phyloP scores from a whole-genome alignment of 2,888 invertebrate genomes.

The Thecocarcelia acutangulata region DNA sequence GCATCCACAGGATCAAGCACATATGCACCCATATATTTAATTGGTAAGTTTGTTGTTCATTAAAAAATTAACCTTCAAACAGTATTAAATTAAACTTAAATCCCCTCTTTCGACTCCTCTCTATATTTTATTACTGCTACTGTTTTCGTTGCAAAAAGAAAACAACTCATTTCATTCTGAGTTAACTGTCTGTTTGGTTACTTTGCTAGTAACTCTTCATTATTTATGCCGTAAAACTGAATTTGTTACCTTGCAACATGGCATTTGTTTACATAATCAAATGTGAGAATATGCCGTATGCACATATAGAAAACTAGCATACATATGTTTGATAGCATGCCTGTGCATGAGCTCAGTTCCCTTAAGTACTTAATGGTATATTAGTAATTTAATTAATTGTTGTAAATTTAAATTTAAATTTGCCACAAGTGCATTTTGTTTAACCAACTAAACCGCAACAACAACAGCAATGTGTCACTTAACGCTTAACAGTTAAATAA shows the following conservation, averaged over 20 bases:
- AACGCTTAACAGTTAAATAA: background rate
- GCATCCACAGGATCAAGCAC: no score
- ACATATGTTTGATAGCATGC: background rate
- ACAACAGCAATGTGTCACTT: slow-evolving; percentile 55
- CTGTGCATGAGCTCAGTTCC: slow-evolving; percentile 29
- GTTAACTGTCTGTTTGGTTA: slow-evolving; percentile 1
- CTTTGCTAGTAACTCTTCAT: slow-evolving; percentile 52
- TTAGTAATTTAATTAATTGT: slow-evolving; percentile 69
- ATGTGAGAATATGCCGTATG: slow-evolving; percentile 29
- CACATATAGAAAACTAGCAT: slow-evolving; percentile 1
- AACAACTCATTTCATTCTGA: slow-evolving; percentile 14
- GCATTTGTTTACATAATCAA: slow-evolving; percentile 16
- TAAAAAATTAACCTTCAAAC: no score
- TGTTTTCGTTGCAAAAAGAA: background rate
- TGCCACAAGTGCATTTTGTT: slow-evolving; percentile 68
- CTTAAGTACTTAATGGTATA: slow-evolving; percentile 67
- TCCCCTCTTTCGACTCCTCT: no score
- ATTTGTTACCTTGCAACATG: slow-evolving; percentile 49
- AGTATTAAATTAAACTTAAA: no score
- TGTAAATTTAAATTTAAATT: slow-evolving; percentile 67
- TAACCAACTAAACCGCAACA: slow-evolving; percentile 57
- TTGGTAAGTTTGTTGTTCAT: no score
- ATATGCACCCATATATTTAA: no score
- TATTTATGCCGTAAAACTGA: slow-evolving; percentile 50
- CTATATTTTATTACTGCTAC: background rate